Percentiles rank a stretch among this genome's conserved stretches.
These are phyloP conservation scores for Sclerodermus sp. DNA, from an alignment of 2,888 invertebrate species.

Conservation along the genomic window DNA sequence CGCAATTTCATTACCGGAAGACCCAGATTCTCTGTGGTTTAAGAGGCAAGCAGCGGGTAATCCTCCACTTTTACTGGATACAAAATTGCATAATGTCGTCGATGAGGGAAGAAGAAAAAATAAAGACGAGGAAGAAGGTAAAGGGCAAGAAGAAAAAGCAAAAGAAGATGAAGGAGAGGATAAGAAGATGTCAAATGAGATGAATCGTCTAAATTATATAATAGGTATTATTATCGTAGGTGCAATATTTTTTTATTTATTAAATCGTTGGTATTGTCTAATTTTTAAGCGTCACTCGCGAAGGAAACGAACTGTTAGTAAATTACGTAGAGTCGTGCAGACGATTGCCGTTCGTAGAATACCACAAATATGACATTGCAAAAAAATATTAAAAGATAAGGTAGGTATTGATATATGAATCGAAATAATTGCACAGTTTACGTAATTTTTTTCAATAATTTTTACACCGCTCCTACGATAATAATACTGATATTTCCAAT, in stretches of 20 bases:
- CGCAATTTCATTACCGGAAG: conserved; percentile 35
- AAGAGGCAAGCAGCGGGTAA: conserved; percentile 37
- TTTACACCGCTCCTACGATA: too few species aligned
- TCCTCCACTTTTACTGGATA: conserved; percentile 8
- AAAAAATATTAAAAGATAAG: too few species aligned
- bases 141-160: background rate
- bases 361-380: conserved; percentile 22
- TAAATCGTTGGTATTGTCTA: conserved; percentile 44
- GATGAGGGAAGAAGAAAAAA: too few species aligned
- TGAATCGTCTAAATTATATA: conserved; percentile 37
- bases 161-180: conserved; percentile 17
- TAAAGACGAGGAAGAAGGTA: background rate
- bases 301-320: conserved; percentile 48
- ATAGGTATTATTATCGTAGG: conserved; percentile 32
- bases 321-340: conserved; percentile 52
- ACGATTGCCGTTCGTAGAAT: conserved; percentile 51
- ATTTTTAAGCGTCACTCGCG: conserved; percentile 44
- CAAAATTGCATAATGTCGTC: too few species aligned
- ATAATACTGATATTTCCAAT: too few species aligned
- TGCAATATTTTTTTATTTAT: conserved; percentile 35
- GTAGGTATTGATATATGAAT: too few species aligned
- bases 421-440: too few species aligned
- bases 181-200: conserved; percentile 22
- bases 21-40: conserved; percentile 44
- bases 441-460: too few species aligned